Conservation (phyloP, 2,797 vertebrate species). For the Poeciliopsis presidionis region DNA sequence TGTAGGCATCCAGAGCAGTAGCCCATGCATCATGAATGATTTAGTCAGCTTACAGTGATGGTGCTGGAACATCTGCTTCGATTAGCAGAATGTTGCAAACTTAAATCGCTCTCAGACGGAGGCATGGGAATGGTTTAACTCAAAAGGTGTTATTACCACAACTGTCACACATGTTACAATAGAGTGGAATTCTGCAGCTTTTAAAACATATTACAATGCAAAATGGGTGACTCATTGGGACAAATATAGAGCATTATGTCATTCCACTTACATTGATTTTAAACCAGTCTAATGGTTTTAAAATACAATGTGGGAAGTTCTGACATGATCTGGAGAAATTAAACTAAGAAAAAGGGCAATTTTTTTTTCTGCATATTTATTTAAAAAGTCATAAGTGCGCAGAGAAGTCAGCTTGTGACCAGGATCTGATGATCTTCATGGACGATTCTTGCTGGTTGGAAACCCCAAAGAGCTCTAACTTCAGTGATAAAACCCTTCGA, state of each 20-base stretch:
- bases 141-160: background rate
- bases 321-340: background rate
- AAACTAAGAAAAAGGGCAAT: background rate
- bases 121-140: background rate
- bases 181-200: background rate
- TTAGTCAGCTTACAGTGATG: constrained; percentile 43
- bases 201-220: background rate
- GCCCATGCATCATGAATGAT: constrained; percentile 41
- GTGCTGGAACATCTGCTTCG: constrained; percentile 33
- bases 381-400: background rate
- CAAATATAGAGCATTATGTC: background rate
- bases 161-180: background rate
- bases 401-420: background rate
- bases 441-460: background rate
- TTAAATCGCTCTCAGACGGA: constrained; percentile 15
- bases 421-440: background rate
- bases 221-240: background rate
- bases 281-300: background rate
- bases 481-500: background rate
- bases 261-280: background rate
- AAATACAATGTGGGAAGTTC: background rate
- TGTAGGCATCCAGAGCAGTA: constrained; percentile 16
- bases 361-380: background rate
- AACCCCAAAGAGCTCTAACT: background rate
- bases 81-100: constrained; percentile 30